These are phyloP conservation scores for Abrostola triplasia DNA, from an alignment of 2,888 invertebrate genomes.

Conservation along the genomic window DNA sequence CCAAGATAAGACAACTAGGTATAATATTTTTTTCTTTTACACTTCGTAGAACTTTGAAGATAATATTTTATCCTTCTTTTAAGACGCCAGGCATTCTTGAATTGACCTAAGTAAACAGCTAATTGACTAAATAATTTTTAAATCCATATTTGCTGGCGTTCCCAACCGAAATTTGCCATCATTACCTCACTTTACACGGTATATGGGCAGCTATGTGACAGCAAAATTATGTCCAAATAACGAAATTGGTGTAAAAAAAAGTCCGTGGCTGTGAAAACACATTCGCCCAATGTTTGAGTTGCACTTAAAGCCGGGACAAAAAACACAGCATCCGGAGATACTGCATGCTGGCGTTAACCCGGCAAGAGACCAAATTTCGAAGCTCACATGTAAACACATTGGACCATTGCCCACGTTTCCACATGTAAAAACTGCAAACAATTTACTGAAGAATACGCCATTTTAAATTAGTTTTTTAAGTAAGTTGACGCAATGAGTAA, in stretches of 20 bases:
- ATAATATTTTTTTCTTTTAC: too few species aligned
- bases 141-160: slow-evolving; percentile 23
- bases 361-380: slow-evolving; percentile 78
- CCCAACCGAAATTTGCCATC: slow-evolving; percentile 17
- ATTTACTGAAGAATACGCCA: slow-evolving; percentile 12
- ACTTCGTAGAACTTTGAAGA: too few species aligned
- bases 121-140: slow-evolving; percentile 16
- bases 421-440: slow-evolving; percentile 35
- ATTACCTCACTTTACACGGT: slow-evolving; percentile 39
- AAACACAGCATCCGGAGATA: slow-evolving; percentile 75
- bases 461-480: slow-evolving; percentile 15
- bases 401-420: slow-evolving; percentile 42
- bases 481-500: slow-evolving; percentile 4
- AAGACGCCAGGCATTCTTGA: neutral
- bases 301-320: slow-evolving; percentile 74
- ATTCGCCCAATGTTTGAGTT: slow-evolving; percentile 72
- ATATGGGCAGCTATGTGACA: slow-evolving; percentile 53
- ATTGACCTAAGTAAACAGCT: neutral
- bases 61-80: neutral
- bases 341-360: slow-evolving; percentile 75
- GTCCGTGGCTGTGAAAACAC: slow-evolving; percentile 59
- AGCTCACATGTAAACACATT: slow-evolving; percentile 62
- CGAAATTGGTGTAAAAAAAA: slow-evolving; percentile 58
- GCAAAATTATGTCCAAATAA: slow-evolving; percentile 47
- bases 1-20: neutral